Base-by-base conservation (phyloP, 2,113 vertebrate genomes). In the Toxotes jaculatrix region DNA sequence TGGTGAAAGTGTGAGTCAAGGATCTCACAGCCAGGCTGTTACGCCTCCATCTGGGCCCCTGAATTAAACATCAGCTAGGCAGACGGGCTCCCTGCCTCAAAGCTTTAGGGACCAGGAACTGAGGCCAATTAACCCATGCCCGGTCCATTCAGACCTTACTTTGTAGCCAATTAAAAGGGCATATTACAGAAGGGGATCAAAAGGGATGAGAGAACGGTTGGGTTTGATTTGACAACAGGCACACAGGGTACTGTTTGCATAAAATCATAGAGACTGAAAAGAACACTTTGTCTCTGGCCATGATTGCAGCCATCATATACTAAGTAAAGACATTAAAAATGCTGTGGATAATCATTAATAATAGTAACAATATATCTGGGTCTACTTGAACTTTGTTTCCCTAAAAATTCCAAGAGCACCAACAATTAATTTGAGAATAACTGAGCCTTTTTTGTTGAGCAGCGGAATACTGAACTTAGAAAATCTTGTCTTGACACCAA, bases 41-140 rank as follows among this genome's bases (percentile, higher is more conserved):
- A 77, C 8, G 32, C 85, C 83, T 91, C 92, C 92, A 93, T 94
- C 92, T 93, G 92, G 74, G 81, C 75, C 80, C 59, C 56, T 89
- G 89, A 93, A 93, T 91, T 90, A 92, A 93, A 89, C 88, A 92
- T 94, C 72, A 92, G 79, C 79, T 67, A 21, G 74, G 85, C 87
- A 92, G 90, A 90, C 78, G 65, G 89, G 84, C 85, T 82, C 82
- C 82, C 73, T 83, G 88, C 84, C 81, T 57, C 77, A 76, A 60
- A 79, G 84, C 84, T 85, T 80, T 34, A 86, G 77, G 82, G 74
- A 77, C 68, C 27, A 74, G 60, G 57, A 74, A 79, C 79, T n/a
- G 74, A 63, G 64, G 87, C 85, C 89, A 94, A 93, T 94, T 93
- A 93, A 90, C 91, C 87, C 85, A 42, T 56, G 80, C 63, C 76